Percentiles rank a stretch among this genome's conserved stretches.
Evolutionary conservation across 2,888 invertebrate species (phyloP).

Genomic region (Ichneumoninae sp.): DNA sequence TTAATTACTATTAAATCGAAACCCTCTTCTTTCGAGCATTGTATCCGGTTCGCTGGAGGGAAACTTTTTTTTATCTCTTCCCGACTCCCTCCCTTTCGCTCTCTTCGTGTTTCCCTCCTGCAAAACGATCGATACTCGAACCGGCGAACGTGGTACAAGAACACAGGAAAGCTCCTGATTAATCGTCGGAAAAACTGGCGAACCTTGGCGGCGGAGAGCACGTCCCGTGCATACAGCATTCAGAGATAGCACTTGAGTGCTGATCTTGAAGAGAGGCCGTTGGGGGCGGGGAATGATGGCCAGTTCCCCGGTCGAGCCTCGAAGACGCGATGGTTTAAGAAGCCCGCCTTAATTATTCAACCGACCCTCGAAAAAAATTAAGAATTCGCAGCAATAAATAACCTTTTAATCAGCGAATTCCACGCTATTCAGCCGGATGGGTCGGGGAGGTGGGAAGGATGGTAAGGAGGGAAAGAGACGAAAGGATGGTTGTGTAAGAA

Average conservation of each 20-base stretch:
- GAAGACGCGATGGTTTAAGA: slow-evolving; percentile 46
- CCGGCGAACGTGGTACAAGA: slow-evolving; percentile 3
- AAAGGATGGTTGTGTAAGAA: slow-evolving; percentile 28
- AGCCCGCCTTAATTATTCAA: slow-evolving; percentile 74
- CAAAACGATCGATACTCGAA: slow-evolving; percentile 36
- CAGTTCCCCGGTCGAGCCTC: slow-evolving; percentile 17
- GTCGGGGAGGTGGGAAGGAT: slow-evolving; percentile 12
- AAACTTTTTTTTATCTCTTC: slow-evolving; percentile 6
- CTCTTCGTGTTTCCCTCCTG: not conserved
- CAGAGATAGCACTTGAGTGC: slow-evolving; percentile 50
- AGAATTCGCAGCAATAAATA: slow-evolving; percentile 81
- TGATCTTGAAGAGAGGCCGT: slow-evolving; percentile 35
- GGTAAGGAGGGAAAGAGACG: slow-evolving; percentile 12
- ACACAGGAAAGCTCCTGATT: slow-evolving; percentile 57
- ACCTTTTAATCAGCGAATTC: slow-evolving; percentile 78
- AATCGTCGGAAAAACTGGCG: slow-evolving; percentile 57
- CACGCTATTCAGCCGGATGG: slow-evolving; percentile 58
- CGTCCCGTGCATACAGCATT: slow-evolving; percentile 39
- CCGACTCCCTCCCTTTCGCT: not conserved
- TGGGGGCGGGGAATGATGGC: not conserved
- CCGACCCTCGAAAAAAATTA: slow-evolving; percentile 74
- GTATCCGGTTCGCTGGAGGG: slow-evolving; percentile 25
- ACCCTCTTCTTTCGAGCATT: slow-evolving; percentile 28
- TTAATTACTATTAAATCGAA: slow-evolving; percentile 75
- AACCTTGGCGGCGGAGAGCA: slow-evolving; percentile 19